These are phyloP conservation scores for Drosophila neutralis DNA, from an alignment of 2,888 invertebrate genomes.

Conservation along the genomic window DNA sequence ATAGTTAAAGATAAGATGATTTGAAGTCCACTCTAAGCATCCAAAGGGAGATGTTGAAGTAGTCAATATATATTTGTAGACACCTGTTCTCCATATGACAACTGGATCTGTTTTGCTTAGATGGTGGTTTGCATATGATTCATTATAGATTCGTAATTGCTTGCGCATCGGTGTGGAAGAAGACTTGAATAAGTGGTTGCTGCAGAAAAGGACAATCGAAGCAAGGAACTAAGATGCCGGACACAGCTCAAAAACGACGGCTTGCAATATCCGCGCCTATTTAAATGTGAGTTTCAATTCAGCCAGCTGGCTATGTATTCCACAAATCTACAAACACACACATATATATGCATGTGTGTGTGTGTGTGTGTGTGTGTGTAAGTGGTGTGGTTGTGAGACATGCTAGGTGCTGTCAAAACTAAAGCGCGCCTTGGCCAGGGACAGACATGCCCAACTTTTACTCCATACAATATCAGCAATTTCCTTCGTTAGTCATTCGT, in stretches of 20 bases:
- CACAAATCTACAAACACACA: slow-evolving; percentile 17
- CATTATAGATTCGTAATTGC: slow-evolving; percentile 48
- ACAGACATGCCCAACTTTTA: slow-evolving; percentile 75
- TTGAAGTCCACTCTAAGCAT: background rate
- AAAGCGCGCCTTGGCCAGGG: slow-evolving; percentile 71
- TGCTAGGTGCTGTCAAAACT: slow-evolving; percentile 74
- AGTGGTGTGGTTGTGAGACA: slow-evolving; percentile 42
- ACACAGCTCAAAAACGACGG: slow-evolving; percentile 50
- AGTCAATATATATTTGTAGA: background rate
- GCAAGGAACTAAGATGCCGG: slow-evolving; percentile 55
- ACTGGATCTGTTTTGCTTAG: background rate
- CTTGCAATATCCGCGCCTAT: slow-evolving; percentile 53
- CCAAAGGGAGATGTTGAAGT: background rate
- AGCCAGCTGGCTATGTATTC: slow-evolving; percentile 34
- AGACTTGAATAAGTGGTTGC: slow-evolving; percentile 21
- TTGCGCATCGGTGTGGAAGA: slow-evolving; percentile 29
- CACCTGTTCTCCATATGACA: background rate
- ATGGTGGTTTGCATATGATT: slow-evolving; percentile 6
- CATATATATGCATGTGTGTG: slow-evolving; percentile 20
- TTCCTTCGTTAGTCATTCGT: slow-evolving; percentile 79
- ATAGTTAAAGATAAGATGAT: background rate
- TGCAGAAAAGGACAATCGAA: slow-evolving; percentile 42
- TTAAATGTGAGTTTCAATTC: slow-evolving; percentile 57
- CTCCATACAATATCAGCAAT: slow-evolving; percentile 79
- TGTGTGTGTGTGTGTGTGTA: slow-evolving; percentile 22